A percentile compares a stretch with the other conserved stretches of the same genome.
Evolutionary conservation across 2,113 vertebrate species (phyloP).

Genomic region (Butorides virescens): DNA sequence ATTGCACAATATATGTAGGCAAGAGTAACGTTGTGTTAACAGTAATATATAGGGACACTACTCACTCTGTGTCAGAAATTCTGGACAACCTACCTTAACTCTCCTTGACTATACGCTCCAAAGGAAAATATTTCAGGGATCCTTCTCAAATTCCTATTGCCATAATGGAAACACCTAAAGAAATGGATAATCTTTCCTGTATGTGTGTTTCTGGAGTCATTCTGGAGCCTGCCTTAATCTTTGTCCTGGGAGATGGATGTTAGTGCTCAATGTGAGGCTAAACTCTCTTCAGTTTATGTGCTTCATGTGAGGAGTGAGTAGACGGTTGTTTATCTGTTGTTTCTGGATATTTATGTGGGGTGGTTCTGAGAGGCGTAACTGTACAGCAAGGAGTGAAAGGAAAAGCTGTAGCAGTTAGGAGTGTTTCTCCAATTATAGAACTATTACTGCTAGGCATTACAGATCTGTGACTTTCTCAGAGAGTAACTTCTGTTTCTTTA

Average conservation of each 20-base stretch:
- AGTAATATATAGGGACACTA: background rate
- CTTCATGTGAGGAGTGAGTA: background rate
- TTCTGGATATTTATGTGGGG: background rate
- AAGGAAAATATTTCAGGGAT: background rate
- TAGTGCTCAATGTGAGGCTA: background rate
- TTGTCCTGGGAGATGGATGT: background rate
- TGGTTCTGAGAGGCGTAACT: background rate
- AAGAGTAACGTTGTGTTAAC: background rate
- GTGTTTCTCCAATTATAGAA: background rate
- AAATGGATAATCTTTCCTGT: background rate
- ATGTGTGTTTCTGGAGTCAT: background rate
- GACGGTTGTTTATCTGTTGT: background rate
- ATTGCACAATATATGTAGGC: background rate
- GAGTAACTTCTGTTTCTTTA: background rate
- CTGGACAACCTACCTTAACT: background rate
- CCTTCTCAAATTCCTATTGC: background rate
- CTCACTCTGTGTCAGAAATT: background rate
- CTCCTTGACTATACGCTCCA: background rate
- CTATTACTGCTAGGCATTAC: background rate
- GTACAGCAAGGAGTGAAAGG: background rate
- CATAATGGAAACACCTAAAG: background rate
- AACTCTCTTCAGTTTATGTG: background rate
- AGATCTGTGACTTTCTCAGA: background rate
- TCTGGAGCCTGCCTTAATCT: background rate
- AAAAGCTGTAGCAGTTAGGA: background rate